Evolutionary conservation across 2,888 invertebrate genomes (phyloP), one percentile per base, ranked within the genome.

Genomic region (Hecatera dysodea): DNA sequence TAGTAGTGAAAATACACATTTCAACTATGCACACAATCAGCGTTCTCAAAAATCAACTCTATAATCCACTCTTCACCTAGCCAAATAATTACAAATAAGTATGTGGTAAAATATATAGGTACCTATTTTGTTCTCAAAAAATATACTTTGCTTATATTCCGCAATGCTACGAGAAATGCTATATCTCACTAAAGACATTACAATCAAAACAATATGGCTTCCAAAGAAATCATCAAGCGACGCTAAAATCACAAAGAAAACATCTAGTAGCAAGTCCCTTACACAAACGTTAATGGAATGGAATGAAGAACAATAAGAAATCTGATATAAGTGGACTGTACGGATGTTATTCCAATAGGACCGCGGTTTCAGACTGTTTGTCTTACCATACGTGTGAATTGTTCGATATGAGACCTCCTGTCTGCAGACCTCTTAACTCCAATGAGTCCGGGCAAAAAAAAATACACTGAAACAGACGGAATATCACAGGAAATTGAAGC

Each of bases 291-390:
- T 93, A 94, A 94, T 94, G 93, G 94, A 92, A 93, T 88, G 91
- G 90, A 91, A 90, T 89, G 89, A 91, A 90, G 89, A 93, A 95
- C 94, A 95, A 94, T 92, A 91, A 90, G 94, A 92, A 95, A 95
- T 95, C 93, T 88, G 94, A 95, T 94, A 94, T 94, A 90, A 94
- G 93, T 92, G 92, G 92, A 90, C 90, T 85, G 83, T 81, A 88
- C 87, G 86, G 90, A 90, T 94, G 93, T 94, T 95, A 93, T 95
- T 94, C 91, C 92, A 93, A 92, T 90, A 84, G 88, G 80, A 84
- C 84, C 80, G 82, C 73, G 36, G 85, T 78, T 82, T 60, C 63
- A 66, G 71, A 82, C 80, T 92, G 87, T 94, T 94, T 93, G 87
- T 90, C 89, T 90, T 93, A 87, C 85, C 87, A 87, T 88, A 90